Percentiles rank a stretch among this genome's conserved stretches.
These are phyloP conservation scores for Larimichthys crocea DNA, from an alignment of 2,113 vertebrate species.

Conservation along the genomic window DNA sequence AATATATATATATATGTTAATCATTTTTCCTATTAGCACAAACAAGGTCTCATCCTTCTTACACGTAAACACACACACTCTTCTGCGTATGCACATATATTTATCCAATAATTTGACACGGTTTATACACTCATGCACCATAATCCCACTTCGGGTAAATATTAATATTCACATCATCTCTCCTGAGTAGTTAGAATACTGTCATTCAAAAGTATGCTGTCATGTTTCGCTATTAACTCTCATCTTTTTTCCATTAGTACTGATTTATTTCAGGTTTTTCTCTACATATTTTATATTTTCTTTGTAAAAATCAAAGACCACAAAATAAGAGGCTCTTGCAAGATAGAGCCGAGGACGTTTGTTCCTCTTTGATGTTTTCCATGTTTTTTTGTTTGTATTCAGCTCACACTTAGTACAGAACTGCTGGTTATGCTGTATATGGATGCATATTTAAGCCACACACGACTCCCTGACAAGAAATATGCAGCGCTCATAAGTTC, in stretches of 20 bases:
- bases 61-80: background rate
- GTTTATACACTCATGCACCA: background rate
- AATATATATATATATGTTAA: no score
- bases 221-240: background rate
- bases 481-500: slow-evolving; percentile 47
- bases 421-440: slow-evolving; percentile 20
- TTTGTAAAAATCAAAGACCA: background rate
- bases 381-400: slow-evolving; percentile 2
- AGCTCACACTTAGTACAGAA: background rate
- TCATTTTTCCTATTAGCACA: no score
- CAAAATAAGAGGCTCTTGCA: background rate
- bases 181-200: background rate
- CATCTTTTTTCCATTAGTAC: background rate
- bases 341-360: background rate
- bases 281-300: background rate
- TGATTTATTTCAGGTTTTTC: background rate
- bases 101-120: slow-evolving; percentile 1
- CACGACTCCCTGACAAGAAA: slow-evolving; percentile 37
- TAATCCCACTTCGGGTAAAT: slow-evolving; percentile 24
- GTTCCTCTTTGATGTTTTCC: slow-evolving; percentile 2
- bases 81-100: background rate
- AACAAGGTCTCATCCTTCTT: slow-evolving; percentile 1
- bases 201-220: slow-evolving; percentile 11
- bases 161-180: slow-evolving; percentile 15
- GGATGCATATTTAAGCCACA: slow-evolving; percentile 1